A percentile compares a stretch with the other conserved stretches of the same genome.
Evolutionary conservation across 2,888 invertebrate genomes (phyloP).

Genomic region (Spicauda simplicius): DNA sequence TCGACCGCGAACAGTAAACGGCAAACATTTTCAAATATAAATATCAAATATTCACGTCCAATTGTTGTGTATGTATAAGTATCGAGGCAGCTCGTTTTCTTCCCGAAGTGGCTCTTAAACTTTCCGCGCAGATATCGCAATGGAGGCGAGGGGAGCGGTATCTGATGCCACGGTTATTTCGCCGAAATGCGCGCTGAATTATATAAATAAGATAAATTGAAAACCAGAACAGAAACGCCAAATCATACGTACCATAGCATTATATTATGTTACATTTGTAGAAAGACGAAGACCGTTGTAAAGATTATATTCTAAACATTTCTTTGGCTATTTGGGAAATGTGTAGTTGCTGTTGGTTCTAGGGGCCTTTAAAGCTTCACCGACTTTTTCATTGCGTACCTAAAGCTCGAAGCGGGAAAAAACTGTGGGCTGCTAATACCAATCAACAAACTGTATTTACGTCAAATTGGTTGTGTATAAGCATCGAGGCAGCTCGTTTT

Average conservation of each 20-base stretch:
- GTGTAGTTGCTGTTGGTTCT: no score
- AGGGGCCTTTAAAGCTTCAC: no score
- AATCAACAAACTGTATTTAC: no score
- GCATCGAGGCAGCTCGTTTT: background rate
- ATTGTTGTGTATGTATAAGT: background rate
- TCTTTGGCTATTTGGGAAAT: no score
- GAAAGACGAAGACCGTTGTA: background rate
- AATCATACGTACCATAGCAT: background rate
- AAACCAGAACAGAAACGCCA: background rate
- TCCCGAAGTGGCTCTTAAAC: constrained; percentile 10
- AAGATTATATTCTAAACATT: no score
- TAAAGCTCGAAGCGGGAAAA: no score
- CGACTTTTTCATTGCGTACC: no score
- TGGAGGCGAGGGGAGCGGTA: constrained; percentile 36
- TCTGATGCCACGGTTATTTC: constrained; percentile 48
- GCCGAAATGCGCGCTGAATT: constrained; percentile 44
- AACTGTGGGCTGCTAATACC: no score
- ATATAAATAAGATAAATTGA: no score
- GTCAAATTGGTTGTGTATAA: background rate
- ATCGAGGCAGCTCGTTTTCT: background rate
- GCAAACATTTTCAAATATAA: no score
- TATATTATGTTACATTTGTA: background rate
- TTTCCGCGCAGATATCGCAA: constrained; percentile 13
- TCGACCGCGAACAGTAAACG: no score
- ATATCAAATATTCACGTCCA: background rate